These are phyloP conservation scores for Labroides dimidiatus DNA, from an alignment of 2,797 vertebrate species.

Conservation along the genomic window DNA sequence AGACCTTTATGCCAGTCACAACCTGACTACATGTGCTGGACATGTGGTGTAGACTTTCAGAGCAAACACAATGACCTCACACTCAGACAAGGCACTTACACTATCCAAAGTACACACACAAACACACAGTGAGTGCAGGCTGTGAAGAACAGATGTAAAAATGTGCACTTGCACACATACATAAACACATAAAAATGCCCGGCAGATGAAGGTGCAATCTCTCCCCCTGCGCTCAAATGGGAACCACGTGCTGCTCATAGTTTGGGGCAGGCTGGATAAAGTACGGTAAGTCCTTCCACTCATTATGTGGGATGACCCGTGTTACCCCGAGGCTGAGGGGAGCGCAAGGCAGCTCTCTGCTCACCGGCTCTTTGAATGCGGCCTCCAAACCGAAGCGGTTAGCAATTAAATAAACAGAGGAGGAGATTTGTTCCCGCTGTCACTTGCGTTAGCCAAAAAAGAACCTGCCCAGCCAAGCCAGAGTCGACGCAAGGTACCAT, in stretches of 20 bases:
- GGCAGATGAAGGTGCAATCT: constrained; percentile 75
- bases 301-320: constrained; percentile 78
- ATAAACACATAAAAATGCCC: constrained; percentile 66
- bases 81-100: constrained; percentile 52
- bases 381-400: constrained; percentile 74
- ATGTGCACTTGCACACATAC: constrained; percentile 45
- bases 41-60: constrained; percentile 64
- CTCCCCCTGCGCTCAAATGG: constrained; percentile 64
- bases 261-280: constrained; percentile 62
- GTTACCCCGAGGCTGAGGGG: constrained; percentile 62
- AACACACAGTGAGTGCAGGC: constrained; percentile 22
- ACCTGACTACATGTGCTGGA: constrained; percentile 69
- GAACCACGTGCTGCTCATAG: constrained; percentile 72
- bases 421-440: constrained; percentile 77
- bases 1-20: constrained; percentile 62
- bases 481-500: constrained; percentile 68
- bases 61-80: constrained; percentile 65
- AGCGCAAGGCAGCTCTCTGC: constrained; percentile 55
- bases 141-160: constrained; percentile 65
- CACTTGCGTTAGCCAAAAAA: constrained; percentile 69
- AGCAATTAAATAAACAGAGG: constrained; percentile 79
- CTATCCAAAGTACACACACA: constrained; percentile 35
- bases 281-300: constrained; percentile 82
- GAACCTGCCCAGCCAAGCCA: constrained; percentile 64
- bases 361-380: constrained; percentile 62